Percentiles rank a stretch among this genome's conserved stretches.
Conservation (phyloP, 2,888 invertebrate genomes). For the Mesorhabditis spiculigera region DNA sequence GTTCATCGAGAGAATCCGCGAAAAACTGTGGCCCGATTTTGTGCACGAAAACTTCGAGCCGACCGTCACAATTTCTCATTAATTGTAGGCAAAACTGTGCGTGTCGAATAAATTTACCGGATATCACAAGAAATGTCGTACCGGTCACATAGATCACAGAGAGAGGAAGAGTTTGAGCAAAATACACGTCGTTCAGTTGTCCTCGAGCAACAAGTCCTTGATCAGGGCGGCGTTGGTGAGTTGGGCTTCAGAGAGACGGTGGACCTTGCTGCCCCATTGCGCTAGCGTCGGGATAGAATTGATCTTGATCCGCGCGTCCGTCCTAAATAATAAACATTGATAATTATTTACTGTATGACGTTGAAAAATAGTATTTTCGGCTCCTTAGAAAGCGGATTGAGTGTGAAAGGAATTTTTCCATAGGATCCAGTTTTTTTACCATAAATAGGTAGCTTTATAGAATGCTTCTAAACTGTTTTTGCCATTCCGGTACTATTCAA, state of each 20-base stretch:
- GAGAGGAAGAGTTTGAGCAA: no score
- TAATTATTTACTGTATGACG: constrained; percentile 10
- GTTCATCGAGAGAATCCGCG: neutral
- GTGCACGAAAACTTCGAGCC: neutral
- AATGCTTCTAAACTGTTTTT: neutral
- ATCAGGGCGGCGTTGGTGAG: constrained; percentile 9
- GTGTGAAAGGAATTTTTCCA: no score
- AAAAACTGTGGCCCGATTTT: neutral
- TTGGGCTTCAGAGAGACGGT: constrained; percentile 11
- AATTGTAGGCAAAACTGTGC: no score
- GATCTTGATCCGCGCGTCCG: constrained; percentile 15
- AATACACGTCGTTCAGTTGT: neutral
- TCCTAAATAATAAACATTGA: constrained; percentile 15
- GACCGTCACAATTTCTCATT: no score
- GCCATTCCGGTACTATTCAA: no score
- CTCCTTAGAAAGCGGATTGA: no score
- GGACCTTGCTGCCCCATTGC: constrained; percentile 12
- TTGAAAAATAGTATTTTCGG: no score
- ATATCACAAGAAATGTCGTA: no score
- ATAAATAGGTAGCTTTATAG: no score
- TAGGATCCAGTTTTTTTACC: no score
- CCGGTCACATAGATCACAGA: no score
- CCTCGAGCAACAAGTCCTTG: constrained; percentile 8
- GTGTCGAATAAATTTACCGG: no score
- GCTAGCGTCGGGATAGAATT: constrained; percentile 22